Evolutionary conservation across 2,797 vertebrate genomes (phyloP).

Genomic region (Gephyroberyx darwinii): DNA sequence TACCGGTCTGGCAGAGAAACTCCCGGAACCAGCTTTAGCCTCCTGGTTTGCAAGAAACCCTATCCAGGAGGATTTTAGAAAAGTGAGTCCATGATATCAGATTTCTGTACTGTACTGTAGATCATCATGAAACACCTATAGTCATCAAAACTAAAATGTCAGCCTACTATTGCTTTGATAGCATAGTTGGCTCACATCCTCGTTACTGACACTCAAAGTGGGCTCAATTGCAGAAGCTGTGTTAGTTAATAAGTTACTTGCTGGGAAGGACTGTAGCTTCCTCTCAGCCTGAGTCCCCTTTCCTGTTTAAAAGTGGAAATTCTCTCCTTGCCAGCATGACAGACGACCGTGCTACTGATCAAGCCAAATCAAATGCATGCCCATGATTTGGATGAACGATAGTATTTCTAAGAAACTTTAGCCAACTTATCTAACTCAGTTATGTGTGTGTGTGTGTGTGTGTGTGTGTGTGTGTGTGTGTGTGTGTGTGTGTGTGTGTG

Average conservation of each 20-base stretch:
- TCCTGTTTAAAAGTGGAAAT: constrained; percentile 38
- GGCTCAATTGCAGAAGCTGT: constrained; percentile 16
- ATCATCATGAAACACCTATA: constrained; percentile 29
- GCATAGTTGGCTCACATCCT: constrained; percentile 43
- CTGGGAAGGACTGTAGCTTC: constrained; percentile 16
- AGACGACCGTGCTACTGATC: constrained; percentile 23
- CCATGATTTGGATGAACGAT: constrained; percentile 23
- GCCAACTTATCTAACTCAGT: background rate
- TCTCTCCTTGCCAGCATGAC: constrained; percentile 29
- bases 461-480: background rate
- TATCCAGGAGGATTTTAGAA: constrained; percentile 48
- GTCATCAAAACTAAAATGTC: constrained; percentile 67
- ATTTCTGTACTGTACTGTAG: constrained; percentile 35
- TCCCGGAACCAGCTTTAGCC: constrained; percentile 58
- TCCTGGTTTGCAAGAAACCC: constrained; percentile 58
- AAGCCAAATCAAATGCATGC: constrained; percentile 29
- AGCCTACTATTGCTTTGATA: constrained; percentile 12
- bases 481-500: constrained; percentile 9
- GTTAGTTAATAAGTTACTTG: constrained; percentile 47
- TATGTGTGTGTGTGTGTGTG: background rate
- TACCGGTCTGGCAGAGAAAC: constrained; percentile 46
- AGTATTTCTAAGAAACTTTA: constrained; percentile 22
- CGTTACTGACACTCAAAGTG: constrained; percentile 56
- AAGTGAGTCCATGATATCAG: constrained; percentile 60
- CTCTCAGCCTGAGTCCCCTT: constrained; percentile 33